These are phyloP conservation scores for Charaxes varanes DNA, from an alignment of 1,140 invertebrate genomes.

Conservation along the genomic window DNA sequence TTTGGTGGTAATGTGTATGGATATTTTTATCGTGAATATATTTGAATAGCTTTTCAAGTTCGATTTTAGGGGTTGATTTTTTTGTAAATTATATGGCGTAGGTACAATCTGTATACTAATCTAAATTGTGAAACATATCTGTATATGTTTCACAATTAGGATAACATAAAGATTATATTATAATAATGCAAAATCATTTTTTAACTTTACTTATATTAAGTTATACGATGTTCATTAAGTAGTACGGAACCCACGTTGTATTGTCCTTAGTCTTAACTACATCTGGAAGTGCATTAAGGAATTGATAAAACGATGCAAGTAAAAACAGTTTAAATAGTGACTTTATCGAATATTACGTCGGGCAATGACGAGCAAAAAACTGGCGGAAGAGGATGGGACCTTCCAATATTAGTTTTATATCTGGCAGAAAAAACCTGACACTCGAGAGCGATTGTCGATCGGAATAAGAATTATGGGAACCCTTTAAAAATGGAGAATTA, in stretches of 20 bases:
- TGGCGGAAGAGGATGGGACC: slow-evolving; percentile 67
- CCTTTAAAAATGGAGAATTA: slow-evolving; percentile 45
- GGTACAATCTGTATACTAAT: too few relatives aligned
- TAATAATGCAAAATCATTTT: too few relatives aligned
- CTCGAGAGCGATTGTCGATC: slow-evolving; percentile 66
- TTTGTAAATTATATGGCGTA: too few relatives aligned
- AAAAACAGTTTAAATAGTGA: slow-evolving; percentile 14
- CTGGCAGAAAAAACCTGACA: slow-evolving; percentile 62
- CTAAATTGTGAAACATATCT: too few relatives aligned
- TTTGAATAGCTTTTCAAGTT: slow-evolving; percentile 20
- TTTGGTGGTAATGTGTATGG: slow-evolving; percentile 45
- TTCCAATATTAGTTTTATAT: slow-evolving; percentile 73
- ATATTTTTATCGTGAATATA: slow-evolving; percentile 35
- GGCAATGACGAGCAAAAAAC: slow-evolving; percentile 56
- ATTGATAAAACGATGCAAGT: slow-evolving; percentile 8
- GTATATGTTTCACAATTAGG: too few relatives aligned
- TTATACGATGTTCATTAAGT: too few relatives aligned
- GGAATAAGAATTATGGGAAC: slow-evolving; percentile 65
- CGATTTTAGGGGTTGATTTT: too few relatives aligned
- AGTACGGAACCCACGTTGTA: too few relatives aligned
- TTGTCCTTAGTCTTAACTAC: too few relatives aligned
- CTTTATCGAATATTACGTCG: slow-evolving; percentile 45
- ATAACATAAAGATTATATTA: too few relatives aligned
- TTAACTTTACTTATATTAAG: too few relatives aligned
- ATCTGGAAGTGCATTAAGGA: slow-evolving; percentile 17